A percentile compares a stretch with the other conserved stretches of the same genome.
phyloP scores from a whole-genome alignment of 1,140 invertebrate genomes.

The Drosophila nannoptera region DNA sequence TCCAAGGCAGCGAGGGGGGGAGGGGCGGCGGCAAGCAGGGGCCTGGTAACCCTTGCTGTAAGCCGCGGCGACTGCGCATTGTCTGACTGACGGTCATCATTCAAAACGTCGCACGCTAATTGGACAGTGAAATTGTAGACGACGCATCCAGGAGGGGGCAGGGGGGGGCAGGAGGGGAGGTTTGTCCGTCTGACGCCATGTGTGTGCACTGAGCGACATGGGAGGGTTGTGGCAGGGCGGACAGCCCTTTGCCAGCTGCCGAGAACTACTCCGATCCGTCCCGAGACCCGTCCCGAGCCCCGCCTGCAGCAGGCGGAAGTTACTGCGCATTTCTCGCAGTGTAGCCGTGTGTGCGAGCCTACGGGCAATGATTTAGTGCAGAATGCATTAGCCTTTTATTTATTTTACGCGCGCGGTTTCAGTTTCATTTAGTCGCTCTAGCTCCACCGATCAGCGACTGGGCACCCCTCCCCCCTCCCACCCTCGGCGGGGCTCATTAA shows the following conservation, averaged over 20 bases:
- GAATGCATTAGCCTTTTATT: slow-evolving; percentile 70
- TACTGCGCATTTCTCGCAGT: background rate
- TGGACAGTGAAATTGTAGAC: slow-evolving; percentile 70
- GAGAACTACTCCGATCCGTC: too few relatives aligned
- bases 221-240: too few relatives aligned
- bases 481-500: slow-evolving; percentile 36
- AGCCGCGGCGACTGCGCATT: slow-evolving; percentile 62
- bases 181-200: background rate
- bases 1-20: background rate
- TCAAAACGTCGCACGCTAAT: slow-evolving; percentile 76
- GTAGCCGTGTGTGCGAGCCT: background rate
- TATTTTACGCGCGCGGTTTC: slow-evolving; percentile 71
- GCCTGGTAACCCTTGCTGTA: slow-evolving; percentile 16
- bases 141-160: background rate
- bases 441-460: too few relatives aligned
- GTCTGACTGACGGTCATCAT: slow-evolving; percentile 72
- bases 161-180: background rate
- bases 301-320: too few relatives aligned
- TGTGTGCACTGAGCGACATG: slow-evolving; percentile 10
- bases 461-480: background rate
- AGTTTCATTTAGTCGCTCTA: slow-evolving; percentile 54
- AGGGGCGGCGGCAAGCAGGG: background rate
- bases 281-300: too few relatives aligned
- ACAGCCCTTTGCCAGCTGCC: too few relatives aligned
- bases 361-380: slow-evolving; percentile 59